phyloP scores from a whole-genome alignment of 2,797 vertebrate genomes.

The Euthynnus affinis region DNA sequence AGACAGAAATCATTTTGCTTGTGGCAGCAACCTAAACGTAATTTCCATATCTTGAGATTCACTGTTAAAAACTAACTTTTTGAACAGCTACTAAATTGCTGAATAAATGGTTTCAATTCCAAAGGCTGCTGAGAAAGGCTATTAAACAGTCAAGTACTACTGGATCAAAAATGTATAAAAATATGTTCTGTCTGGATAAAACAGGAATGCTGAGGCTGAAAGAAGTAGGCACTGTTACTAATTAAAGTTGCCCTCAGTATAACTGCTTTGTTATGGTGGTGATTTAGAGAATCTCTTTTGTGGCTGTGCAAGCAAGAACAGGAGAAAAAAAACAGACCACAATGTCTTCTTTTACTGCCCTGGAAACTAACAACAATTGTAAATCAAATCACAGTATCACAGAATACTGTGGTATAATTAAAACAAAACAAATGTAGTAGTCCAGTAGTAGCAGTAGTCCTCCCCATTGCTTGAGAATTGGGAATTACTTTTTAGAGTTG shows the following conservation, averaged over 20 bases:
- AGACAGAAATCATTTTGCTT: background rate
- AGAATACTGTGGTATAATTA: background rate
- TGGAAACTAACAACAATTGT: background rate
- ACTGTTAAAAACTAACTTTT: too few relatives aligned
- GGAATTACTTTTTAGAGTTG: background rate
- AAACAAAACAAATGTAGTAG: slow-evolving; percentile 14
- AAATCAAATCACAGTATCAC: slow-evolving; percentile 3
- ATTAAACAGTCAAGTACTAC: slow-evolving; percentile 28
- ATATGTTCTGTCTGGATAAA: slow-evolving; percentile 44
- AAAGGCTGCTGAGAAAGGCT: slow-evolving; percentile 11
- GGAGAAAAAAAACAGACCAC: slow-evolving; percentile 23
- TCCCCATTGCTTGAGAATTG: background rate
- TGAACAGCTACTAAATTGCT: too few relatives aligned
- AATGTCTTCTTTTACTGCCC: background rate
- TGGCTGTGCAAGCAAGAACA: slow-evolving; percentile 6
- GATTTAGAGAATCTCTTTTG: slow-evolving; percentile 29
- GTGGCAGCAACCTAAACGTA: slow-evolving; percentile 7
- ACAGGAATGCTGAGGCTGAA: slow-evolving; percentile 52
- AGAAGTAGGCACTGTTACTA: slow-evolving; percentile 34
- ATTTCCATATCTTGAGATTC: background rate
- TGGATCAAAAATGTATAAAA: slow-evolving; percentile 34
- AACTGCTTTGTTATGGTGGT: slow-evolving; percentile 32
- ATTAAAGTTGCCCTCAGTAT: slow-evolving; percentile 33
- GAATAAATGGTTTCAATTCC: slow-evolving; percentile 22
- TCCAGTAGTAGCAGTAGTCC: background rate